Evolutionary conservation across 1,140 invertebrate species (phyloP).

Genomic region (Meloidogyne chitwoodi): DNA sequence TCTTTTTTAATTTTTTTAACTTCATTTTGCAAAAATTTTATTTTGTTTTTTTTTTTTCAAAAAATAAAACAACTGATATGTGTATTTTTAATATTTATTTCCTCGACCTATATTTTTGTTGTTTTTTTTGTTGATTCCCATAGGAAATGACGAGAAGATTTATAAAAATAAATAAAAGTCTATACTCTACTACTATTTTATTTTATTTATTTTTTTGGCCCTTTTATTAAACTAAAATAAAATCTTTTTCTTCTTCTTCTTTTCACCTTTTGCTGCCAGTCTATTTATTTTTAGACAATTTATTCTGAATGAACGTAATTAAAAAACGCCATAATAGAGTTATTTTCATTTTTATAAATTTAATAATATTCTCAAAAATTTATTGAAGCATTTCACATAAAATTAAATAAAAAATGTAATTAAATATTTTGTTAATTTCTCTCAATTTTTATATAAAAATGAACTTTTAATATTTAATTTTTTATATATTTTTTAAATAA

Average conservation of each 20-base stretch:
- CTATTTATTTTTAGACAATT: not conserved
- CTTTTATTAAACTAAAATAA: not conserved
- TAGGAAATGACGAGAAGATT: not conserved
- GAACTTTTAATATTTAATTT: too few species aligned
- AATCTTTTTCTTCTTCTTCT: not conserved
- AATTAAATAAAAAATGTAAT: too few species aligned
- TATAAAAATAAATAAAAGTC: not conserved
- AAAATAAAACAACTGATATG: not conserved
- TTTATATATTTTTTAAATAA: too few species aligned
- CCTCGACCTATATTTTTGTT: not conserved
- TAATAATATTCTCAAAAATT: too few species aligned
- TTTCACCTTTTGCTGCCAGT: not conserved
- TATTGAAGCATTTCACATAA: too few species aligned
- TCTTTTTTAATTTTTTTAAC: not conserved
- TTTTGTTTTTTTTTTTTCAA: not conserved
- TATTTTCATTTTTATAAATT: too few species aligned
- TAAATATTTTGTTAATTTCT: too few species aligned
- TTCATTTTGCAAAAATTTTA: not conserved
- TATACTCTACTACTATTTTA: too few species aligned
- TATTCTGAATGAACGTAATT: too few species aligned
- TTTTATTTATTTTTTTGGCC: not conserved
- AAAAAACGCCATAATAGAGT: too few species aligned
- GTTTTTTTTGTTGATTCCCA: not conserved
- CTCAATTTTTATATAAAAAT: too few species aligned
- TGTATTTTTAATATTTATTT: not conserved